Evolutionary conservation across 2,113 vertebrate genomes (phyloP).

Genomic region (Tringa solitaria): DNA sequence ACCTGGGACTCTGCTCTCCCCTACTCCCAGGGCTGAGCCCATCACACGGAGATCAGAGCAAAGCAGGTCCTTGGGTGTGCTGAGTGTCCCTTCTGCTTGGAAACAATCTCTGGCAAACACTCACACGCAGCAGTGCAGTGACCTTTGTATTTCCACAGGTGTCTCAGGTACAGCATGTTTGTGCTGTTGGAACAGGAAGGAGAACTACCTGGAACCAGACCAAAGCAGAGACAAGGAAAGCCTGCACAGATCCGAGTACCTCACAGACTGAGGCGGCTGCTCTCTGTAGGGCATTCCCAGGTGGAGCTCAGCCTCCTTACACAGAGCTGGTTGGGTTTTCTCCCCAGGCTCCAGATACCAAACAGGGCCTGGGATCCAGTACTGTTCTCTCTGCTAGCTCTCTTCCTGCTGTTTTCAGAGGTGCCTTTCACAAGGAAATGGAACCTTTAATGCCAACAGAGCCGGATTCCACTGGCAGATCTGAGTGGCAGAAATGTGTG

Average conservation of each 20-base stretch:
- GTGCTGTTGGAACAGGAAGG: not conserved
- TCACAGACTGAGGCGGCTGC: not conserved
- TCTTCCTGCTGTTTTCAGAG: not conserved
- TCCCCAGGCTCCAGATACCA: not conserved
- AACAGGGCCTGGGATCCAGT: not conserved
- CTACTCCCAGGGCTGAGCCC: not conserved
- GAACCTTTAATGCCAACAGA: not conserved
- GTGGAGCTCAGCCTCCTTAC: not conserved
- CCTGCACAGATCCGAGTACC: not conserved
- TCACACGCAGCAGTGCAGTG: not conserved
- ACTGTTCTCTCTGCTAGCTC: not conserved
- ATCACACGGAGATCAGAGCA: not conserved
- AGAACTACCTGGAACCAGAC: not conserved
- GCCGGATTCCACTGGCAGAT: not conserved
- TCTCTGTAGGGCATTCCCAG: not conserved
- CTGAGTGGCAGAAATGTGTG: not conserved
- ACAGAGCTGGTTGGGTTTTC: not conserved
- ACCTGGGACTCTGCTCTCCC: not conserved
- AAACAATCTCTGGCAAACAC: not conserved
- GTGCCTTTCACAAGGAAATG: not conserved
- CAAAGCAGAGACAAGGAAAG: not conserved
- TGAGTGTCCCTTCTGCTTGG: not conserved
- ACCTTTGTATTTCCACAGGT: constrained; percentile 41
- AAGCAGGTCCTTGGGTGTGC: not conserved
- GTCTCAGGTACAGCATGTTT: not conserved